Conservation (phyloP, 2,888 invertebrate genomes). For the Piscicola geometra region DNA sequence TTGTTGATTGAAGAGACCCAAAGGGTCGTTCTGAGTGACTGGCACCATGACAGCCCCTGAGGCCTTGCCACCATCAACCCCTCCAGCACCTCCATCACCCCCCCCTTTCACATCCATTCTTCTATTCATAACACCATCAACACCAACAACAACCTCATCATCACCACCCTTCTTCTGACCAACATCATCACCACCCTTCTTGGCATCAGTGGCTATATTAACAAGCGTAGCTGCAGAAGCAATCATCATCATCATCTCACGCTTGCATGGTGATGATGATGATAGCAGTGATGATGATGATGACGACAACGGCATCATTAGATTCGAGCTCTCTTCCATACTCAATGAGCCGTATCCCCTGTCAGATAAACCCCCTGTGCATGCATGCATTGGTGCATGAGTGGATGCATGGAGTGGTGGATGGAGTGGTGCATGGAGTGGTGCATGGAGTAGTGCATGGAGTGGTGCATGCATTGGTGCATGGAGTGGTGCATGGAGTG, state of each 20-base stretch:
- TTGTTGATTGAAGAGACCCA: constrained; percentile 60
- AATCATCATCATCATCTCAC: background rate
- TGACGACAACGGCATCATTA: background rate
- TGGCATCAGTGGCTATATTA: background rate
- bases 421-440: background rate
- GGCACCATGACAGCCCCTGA: constrained; percentile 59
- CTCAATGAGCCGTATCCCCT: constrained; percentile 59
- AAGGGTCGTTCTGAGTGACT: constrained; percentile 83
- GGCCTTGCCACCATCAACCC: background rate
- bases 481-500: background rate
- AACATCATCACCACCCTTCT: background rate
- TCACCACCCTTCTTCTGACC: background rate
- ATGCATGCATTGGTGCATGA: background rate
- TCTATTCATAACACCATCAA: no score
- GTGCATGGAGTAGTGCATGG: background rate
- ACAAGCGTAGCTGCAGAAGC: background rate
- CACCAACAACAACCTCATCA: constrained; percentile 6
- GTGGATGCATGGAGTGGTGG: background rate
- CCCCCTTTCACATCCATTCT: background rate
- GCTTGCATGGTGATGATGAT: background rate
- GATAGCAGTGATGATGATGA: constrained; percentile 32
- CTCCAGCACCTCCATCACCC: constrained; percentile 4
- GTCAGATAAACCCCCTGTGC: constrained; percentile 57
- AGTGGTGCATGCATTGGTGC: background rate
- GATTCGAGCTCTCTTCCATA: constrained; percentile 52